Percentiles rank a stretch among this genome's conserved stretches.
Conservation (phyloP, 2,888 invertebrate genomes). For the Periphyllus acericola region DNA sequence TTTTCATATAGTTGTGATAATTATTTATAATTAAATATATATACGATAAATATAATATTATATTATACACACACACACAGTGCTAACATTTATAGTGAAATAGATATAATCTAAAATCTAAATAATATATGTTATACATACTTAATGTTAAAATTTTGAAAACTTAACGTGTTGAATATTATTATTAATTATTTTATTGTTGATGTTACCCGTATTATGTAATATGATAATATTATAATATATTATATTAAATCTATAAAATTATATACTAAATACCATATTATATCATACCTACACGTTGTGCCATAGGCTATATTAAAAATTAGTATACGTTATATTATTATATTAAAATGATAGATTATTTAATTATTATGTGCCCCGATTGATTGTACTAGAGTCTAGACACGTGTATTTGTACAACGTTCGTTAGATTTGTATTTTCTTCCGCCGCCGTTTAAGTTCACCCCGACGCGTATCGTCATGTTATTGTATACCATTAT, state of each 20-base stretch:
- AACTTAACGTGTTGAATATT: slow-evolving; percentile 24
- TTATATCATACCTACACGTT: too few species aligned
- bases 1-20: slow-evolving; percentile 12
- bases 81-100: slow-evolving; percentile 9
- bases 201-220: neutral
- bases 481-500: neutral
- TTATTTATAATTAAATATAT: neutral
- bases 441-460: neutral
- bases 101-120: neutral
- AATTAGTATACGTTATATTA: too few species aligned
- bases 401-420: too few species aligned
- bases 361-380: too few species aligned
- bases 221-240: neutral
- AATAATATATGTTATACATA: neutral
- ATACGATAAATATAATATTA: neutral
- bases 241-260: neutral
- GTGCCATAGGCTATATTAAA: too few species aligned
- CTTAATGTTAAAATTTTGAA: slow-evolving; percentile 9
- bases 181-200: slow-evolving; percentile 12
- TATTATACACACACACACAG: neutral
- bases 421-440: too few species aligned
- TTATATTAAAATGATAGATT: too few species aligned
- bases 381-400: too few species aligned
- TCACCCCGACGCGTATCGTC: neutral
- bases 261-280: neutral